Evolutionary conservation across 2,797 vertebrate genomes (phyloP).

Genomic region (Lacerta viridis): DNA sequence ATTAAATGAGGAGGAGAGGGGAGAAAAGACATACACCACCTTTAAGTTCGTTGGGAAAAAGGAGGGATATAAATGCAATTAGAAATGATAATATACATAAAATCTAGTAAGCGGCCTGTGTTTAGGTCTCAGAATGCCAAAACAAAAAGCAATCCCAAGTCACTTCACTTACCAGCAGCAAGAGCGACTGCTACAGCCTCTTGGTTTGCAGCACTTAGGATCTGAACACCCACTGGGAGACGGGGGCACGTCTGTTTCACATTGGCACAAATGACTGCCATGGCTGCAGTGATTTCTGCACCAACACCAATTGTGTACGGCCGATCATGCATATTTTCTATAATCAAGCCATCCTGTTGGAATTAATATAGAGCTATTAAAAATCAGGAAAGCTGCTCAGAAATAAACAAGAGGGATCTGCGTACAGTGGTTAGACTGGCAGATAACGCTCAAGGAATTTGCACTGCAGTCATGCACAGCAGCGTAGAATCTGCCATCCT

Average conservation of each 20-base stretch:
- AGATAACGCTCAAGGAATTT: background rate
- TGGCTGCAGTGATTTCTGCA: conserved; percentile 86
- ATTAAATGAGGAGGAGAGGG: no score
- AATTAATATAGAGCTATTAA: background rate
- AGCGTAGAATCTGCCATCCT: background rate
- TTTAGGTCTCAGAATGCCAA: background rate
- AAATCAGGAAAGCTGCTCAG: conserved; percentile 2
- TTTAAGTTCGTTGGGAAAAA: no score
- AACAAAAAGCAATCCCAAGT: background rate
- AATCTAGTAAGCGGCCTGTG: no score
- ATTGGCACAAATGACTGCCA: conserved; percentile 83
- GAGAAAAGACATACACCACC: no score
- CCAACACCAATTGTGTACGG: conserved; percentile 84
- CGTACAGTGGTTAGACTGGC: accelerated
- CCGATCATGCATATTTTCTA: conserved; percentile 93
- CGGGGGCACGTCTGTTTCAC: conserved; percentile 80
- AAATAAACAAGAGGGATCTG: background rate
- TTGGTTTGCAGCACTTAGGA: conserved; percentile 87
- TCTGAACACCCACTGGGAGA: conserved; percentile 85
- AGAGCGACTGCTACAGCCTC: conserved; percentile 86
- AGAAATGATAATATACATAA: no score
- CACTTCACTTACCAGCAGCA: conserved; percentile 84
- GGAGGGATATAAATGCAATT: no score
- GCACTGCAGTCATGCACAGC: background rate
- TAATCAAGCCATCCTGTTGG: conserved; percentile 86